Evolutionary conservation across 2,113 vertebrate species (phyloP).

Genomic region (Equus przewalskii): DNA sequence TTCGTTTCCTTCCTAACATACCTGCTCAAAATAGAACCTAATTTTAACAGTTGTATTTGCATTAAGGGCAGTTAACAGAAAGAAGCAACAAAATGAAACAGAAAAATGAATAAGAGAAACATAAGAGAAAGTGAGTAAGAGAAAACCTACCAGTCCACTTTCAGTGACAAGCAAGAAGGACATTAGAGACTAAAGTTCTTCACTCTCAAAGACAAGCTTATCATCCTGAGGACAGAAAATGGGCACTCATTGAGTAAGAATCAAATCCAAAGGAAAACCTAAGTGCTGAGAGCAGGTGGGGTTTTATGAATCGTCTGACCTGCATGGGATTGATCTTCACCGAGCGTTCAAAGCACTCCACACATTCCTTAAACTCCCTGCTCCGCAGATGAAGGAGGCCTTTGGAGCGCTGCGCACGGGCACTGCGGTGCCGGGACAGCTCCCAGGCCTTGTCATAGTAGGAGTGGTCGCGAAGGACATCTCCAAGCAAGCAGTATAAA

Average conservation of each 20-base stretch:
- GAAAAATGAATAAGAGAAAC: background rate
- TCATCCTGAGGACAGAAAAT: background rate
- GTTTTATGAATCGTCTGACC: slow-evolving; percentile 85
- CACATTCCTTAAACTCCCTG: slow-evolving; percentile 92
- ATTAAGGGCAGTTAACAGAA: background rate
- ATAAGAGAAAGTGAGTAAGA: background rate
- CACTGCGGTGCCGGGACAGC: slow-evolving; percentile 93
- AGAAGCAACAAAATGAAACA: slow-evolving; percentile 22
- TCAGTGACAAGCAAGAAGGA: background rate
- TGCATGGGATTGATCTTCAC: slow-evolving; percentile 95
- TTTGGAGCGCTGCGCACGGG: slow-evolving; percentile 96
- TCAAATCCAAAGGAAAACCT: background rate
- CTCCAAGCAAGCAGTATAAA: slow-evolving; percentile 96
- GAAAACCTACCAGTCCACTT: background rate
- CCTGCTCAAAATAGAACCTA: slow-evolving; percentile 32
- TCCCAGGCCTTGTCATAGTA: slow-evolving; percentile 97
- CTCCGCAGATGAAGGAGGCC: slow-evolving; percentile 95
- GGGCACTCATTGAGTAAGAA: background rate
- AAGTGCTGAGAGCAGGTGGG: background rate
- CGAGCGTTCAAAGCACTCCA: slow-evolving; percentile 95
- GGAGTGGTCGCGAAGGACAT: slow-evolving; percentile 94
- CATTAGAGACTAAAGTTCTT: background rate
- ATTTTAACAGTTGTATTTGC: background rate
- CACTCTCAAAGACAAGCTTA: background rate
- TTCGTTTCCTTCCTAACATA: background rate